These are phyloP conservation scores for Arenaria interpres DNA, from an alignment of 2,113 vertebrate genomes.

Conservation along the genomic window DNA sequence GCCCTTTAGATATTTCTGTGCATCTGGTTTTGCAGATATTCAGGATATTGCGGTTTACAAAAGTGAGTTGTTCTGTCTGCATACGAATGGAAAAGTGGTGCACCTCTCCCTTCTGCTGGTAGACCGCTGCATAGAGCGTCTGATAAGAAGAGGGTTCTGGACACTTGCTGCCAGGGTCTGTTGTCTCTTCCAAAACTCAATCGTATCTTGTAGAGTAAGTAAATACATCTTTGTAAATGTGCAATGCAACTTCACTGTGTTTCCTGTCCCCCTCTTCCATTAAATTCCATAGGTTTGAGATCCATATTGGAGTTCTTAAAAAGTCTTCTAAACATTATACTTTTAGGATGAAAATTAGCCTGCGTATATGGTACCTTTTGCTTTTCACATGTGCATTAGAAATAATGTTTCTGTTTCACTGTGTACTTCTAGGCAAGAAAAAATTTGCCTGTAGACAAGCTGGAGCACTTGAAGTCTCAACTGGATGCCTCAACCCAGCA, in stretches of 20 bases:
- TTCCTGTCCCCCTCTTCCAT: neutral
- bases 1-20: neutral
- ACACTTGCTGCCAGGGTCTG: conserved; percentile 82
- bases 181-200: conserved; percentile 87
- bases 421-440: conserved; percentile 85
- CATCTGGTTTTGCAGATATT: conserved; percentile 78
- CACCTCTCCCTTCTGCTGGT: conserved; percentile 87
- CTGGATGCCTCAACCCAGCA: conserved; percentile 78
- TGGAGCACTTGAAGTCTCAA: conserved; percentile 90
- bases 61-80: conserved; percentile 92
- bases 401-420: neutral
- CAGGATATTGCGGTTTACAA: conserved; percentile 86
- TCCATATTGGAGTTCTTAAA: neutral
- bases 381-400: neutral
- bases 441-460: conserved; percentile 86
- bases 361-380: neutral
- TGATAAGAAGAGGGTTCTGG: conserved; percentile 89
- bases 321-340: neutral
- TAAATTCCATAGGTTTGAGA: neutral
- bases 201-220: conserved; percentile 86
- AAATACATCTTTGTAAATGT: neutral
- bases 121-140: conserved; percentile 91
- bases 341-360: neutral
- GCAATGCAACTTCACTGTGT: neutral
- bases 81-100: conserved; percentile 84